These are phyloP conservation scores for Heliornis fulica DNA, from an alignment of 2,113 vertebrate species.

Conservation along the genomic window DNA sequence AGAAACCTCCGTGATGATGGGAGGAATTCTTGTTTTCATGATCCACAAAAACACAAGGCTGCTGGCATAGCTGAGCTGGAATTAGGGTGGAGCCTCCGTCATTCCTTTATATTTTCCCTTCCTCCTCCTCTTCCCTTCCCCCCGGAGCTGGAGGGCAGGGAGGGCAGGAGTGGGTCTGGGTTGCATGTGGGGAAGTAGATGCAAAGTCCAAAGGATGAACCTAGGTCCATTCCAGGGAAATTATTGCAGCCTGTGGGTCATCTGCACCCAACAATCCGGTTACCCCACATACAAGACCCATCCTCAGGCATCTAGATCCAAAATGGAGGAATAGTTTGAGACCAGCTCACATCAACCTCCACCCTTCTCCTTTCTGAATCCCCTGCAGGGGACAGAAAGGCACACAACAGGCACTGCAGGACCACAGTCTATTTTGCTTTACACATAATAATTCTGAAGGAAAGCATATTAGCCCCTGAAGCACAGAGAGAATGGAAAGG, in stretches of 20 bases:
- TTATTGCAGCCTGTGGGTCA: not conserved
- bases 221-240: not conserved
- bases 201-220: not conserved
- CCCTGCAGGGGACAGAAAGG: not conserved
- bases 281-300: not conserved
- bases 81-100: not conserved
- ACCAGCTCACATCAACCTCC: not conserved
- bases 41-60: not conserved
- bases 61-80: not conserved
- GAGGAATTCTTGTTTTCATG: not conserved
- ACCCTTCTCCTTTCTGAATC: not conserved
- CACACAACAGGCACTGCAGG: rapidly evolving
- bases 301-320: not conserved
- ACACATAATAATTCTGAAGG: not conserved
- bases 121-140: not conserved
- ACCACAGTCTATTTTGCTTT: not conserved
- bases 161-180: not conserved
- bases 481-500: not conserved
- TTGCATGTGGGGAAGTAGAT: not conserved
- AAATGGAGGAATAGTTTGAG: not conserved
- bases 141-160: not conserved
- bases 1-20: rapidly evolving
- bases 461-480: not conserved
- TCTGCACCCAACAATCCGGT: not conserved
- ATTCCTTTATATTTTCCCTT: not conserved